Percentiles rank a stretch among this genome's conserved stretches.
These are phyloP conservation scores for Oxycera nigricornis DNA, from an alignment of 2,888 invertebrate genomes.

Conservation along the genomic window DNA sequence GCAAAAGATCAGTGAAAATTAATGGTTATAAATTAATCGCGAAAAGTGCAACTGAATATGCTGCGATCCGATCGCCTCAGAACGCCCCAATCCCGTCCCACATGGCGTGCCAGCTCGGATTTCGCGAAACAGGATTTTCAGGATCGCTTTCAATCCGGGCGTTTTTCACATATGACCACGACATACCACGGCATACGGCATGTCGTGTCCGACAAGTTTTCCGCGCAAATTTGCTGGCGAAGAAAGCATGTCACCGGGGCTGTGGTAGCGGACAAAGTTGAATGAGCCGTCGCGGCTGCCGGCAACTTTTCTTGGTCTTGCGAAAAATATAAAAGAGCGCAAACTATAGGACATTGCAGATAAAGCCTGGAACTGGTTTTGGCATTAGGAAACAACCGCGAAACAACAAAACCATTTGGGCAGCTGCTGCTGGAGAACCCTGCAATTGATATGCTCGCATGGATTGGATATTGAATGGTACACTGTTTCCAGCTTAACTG, in stretches of 20 bases:
- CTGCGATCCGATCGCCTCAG: neutral
- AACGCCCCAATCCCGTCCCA: too few species aligned
- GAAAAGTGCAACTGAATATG: conserved; percentile 2
- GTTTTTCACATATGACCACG: neutral
- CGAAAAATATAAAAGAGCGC: neutral
- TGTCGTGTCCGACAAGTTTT: conserved; percentile 11
- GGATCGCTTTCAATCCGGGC: neutral
- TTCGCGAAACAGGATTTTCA: conserved; percentile 20
- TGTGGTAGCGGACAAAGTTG: neutral
- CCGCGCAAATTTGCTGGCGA: conserved; percentile 1
- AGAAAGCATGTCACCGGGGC: conserved; percentile 36
- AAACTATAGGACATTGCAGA: neutral
- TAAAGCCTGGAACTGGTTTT: conserved; percentile 5
- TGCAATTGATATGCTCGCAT: too few species aligned
- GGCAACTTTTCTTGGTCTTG: neutral
- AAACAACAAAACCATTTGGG: too few species aligned
- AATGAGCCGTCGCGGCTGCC: conserved; percentile 1
- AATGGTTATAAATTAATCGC: conserved; percentile 3
- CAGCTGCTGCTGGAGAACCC: neutral
- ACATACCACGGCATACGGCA: neutral
- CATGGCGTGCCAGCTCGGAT: neutral
- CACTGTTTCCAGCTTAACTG: too few species aligned
- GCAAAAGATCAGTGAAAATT: neutral
- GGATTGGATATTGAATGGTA: too few species aligned
- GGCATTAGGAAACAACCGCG: conserved; percentile 3